Evolutionary conservation across 2,888 invertebrate species (phyloP), one percentile per base, ranked within the genome.

Genomic region (Biston stratarius): DNA sequence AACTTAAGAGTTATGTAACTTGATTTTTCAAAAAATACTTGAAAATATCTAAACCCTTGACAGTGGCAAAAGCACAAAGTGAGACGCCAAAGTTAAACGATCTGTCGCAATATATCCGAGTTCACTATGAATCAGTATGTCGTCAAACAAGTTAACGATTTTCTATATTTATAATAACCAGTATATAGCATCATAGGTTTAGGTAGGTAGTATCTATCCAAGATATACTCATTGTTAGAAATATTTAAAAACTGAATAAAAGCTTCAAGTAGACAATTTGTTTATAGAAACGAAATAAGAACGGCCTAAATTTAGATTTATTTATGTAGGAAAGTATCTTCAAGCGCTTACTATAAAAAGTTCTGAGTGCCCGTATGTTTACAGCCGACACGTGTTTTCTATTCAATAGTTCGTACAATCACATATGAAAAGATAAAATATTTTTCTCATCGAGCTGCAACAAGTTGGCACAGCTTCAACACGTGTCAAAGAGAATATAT

Each of bases 341-440:
- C 24, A 24, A 24, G 24, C 24, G 24, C 24, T 24, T 24, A 24
- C 24, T 1, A 24, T n/a, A 40, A 7, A 40, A 40, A 40, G 40
- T 0, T 40, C 40, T 9, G 40, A 40, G 10, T 40, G 40, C 12
- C 44, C n/a, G 11, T 11, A 44, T 44, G n/a, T n/a, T n/a, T n/a
- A n/a, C n/a, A n/a, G n/a, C n/a, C n/a, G n/a, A n/a, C n/a, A n/a
- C 38, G 52, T 52, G 52, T 38, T 38, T 8, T n/a, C 38, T n/a
- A 38, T 6, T 38, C 11, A 52, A 52, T 38, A 34, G 12, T 10
- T 40, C 6, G 0, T 59, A 9, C 40, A 48, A 49, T 40, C 36
- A 48, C 40, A 49, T 34, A 48, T 48, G 38, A 59, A 59, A 14
- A 59, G 24, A 49, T 36, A 34, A 24, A 3, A 24, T 49, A 12